Conservation (phyloP, 2,797 vertebrate species). For the Heteromormyrus szaboi region DNA sequence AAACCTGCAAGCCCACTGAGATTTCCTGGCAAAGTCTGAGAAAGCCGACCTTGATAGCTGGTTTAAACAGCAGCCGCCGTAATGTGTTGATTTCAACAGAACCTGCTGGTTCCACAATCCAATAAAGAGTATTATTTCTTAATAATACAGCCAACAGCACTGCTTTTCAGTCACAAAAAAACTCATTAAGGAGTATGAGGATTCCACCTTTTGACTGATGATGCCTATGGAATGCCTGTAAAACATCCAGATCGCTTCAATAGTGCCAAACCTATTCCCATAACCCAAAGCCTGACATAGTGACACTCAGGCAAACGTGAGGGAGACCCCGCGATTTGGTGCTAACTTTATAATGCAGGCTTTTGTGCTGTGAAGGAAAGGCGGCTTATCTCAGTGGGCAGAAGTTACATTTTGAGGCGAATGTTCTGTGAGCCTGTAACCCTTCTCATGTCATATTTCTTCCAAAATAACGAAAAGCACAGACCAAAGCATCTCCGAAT, state of each 20-base stretch:
- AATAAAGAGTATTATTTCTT: not conserved
- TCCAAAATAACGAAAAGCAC: conserved; percentile 67
- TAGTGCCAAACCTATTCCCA: not conserved
- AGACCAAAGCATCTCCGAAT: conserved; percentile 71
- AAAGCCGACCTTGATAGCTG: not conserved
- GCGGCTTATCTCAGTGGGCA: not conserved
- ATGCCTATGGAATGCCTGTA: not conserved
- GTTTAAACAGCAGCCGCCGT: not conserved
- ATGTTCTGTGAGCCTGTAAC: conserved; percentile 14
- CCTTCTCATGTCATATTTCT: conserved; percentile 21
- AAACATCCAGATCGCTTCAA: not conserved
- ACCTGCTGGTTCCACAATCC: not conserved
- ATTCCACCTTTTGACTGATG: conserved; percentile 11
- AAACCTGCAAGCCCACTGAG: conserved; percentile 48
- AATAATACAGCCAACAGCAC: not conserved
- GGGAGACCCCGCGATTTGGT: conserved; percentile 6
- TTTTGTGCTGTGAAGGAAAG: not conserved
- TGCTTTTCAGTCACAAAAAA: not conserved
- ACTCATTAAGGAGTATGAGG: not conserved
- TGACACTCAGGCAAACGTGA: not conserved
- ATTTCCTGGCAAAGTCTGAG: not conserved
- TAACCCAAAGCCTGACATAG: not conserved
- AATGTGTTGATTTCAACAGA: not conserved
- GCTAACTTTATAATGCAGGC: not conserved
- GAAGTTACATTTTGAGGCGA: conserved; percentile 5